Base-by-base conservation (phyloP, 64 coral and sea anemone species). In the Hydrozoanthus tunicans region DNA sequence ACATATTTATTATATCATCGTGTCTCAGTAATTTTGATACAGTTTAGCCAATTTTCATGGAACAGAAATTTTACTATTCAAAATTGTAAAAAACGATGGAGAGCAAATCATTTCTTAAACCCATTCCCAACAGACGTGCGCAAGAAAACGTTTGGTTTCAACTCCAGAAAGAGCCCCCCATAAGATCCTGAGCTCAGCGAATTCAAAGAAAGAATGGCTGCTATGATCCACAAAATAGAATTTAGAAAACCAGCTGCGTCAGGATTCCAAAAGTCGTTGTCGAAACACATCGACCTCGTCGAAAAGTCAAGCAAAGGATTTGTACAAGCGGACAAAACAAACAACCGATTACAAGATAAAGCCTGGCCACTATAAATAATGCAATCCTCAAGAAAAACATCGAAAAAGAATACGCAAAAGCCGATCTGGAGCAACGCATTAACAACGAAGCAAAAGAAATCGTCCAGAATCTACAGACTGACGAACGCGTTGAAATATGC, bases 391-490 rank as follows among this genome's bases (percentile, higher is more conserved):
- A 78, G 57, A 79, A 79, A 77, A 78, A 66, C 75, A 79, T 79
- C 58, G 59, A 77, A 43, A 90, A 90, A 5, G 57, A 73, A 24
- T 77, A 89, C 55, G 14, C 12, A 60, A 79, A 80, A 79, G 57
- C 70, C 2, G 58, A 90, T 65, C 7, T 14, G 4, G 59, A 77
- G 14, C 12, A 73, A 9, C 1, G 15, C 17, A 57, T 80, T 26
- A 79, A 78, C 75, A 78, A 8, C 5, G 14, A 90, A 55, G 89
- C 71, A 62, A 90, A 79, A 58, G 7, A 61, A 61, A 90, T 90
- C 75, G 89, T 59, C 14, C 17, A 64, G 17, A 64, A 90, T 64
- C 75, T 90, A 10, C 15, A 7, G 10, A 25, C 64, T 5, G 89
- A 90, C 58, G 12, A 90, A 59, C 5, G 76, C 4, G 59, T 79